phyloP scores from a whole-genome alignment of 2,888 invertebrate species.

The Caenorhabditis parvicauda region DNA sequence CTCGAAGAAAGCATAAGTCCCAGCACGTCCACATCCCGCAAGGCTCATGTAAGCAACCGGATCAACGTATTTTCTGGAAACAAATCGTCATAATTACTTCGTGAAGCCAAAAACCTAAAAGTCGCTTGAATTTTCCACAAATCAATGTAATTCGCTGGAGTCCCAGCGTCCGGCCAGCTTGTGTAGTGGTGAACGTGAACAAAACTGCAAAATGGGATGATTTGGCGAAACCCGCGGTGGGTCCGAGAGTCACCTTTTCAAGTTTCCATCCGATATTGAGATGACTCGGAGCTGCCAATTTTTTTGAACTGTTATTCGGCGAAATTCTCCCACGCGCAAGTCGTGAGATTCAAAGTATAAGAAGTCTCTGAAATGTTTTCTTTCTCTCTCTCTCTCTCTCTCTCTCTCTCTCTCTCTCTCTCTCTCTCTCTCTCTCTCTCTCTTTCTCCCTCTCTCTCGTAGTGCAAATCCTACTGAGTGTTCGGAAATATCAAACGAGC shows the following conservation, averaged over 20 bases:
- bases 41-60: conserved; percentile 37
- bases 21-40: conserved; percentile 44
- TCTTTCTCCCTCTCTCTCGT: too few species aligned
- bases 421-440: too few species aligned
- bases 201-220: conserved; percentile 15
- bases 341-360: conserved; percentile 22
- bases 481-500: conserved; percentile 24
- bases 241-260: conserved; percentile 16
- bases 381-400: too few species aligned
- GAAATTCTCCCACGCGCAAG: conserved; percentile 37
- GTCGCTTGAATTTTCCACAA: conserved; percentile 30
- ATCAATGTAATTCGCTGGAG: conserved; percentile 14
- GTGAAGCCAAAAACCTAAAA: conserved; percentile 4
- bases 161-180: conserved; percentile 23
- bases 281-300: conserved; percentile 28
- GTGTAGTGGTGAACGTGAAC: conserved; percentile 33
- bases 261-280: conserved; percentile 25
- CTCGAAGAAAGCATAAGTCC: conserved; percentile 39
- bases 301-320: conserved; percentile 13
- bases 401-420: too few species aligned
- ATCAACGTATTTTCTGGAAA: conserved; percentile 20
- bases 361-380: conserved; percentile 25
- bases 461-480: conserved; percentile 14
- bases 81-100: not conserved
- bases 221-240: not conserved